phyloP scores from a whole-genome alignment of 2,888 invertebrate species.

The Phorcus lineatus region DNA sequence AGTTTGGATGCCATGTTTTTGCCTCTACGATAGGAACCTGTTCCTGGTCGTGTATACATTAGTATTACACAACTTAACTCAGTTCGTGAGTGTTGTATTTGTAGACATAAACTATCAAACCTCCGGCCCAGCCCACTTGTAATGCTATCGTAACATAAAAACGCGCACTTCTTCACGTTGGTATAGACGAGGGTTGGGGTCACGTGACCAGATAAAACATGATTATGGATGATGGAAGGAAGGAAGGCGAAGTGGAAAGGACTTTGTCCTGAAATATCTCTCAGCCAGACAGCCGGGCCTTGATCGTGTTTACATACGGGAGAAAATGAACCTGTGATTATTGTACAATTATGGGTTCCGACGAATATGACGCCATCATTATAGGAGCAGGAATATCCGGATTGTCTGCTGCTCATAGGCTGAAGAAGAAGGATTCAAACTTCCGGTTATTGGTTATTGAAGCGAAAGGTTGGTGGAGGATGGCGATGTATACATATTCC shows the following conservation, averaged over 20 bases:
- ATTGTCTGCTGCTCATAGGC: conserved; percentile 72
- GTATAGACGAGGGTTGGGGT: background rate
- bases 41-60: no score
- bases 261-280: conserved; percentile 10
- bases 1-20: no score
- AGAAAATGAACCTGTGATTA: background rate
- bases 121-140: background rate
- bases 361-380: conserved; percentile 65
- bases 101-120: no score
- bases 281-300: background rate
- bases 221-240: background rate
- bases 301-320: background rate
- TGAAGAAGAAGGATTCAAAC: conserved; percentile 65
- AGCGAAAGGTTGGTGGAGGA: conserved; percentile 72
- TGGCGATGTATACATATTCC: background rate
- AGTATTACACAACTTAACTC: no score
- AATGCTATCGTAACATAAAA: background rate
- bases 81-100: no score
- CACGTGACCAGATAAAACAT: conserved; percentile 3
- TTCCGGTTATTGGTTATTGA: conserved; percentile 73
- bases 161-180: background rate
- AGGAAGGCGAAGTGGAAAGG: background rate
- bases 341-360: background rate
- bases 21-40: no score
- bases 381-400: conserved; percentile 74